phyloP scores from a whole-genome alignment of 92 coral and sea anemone species.

The Montipora capitata region DNA sequence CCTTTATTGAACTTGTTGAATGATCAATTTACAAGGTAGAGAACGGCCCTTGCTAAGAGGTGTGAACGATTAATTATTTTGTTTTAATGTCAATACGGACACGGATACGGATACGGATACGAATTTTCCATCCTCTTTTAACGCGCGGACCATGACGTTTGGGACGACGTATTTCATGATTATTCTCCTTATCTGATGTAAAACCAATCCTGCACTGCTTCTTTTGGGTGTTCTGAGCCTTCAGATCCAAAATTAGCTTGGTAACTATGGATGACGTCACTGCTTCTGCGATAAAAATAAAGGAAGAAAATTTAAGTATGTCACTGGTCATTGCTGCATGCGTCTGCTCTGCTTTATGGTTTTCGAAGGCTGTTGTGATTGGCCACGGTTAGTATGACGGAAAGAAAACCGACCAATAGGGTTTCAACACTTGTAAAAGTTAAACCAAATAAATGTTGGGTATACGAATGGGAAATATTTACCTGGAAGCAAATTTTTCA shows the following conservation, averaged over 20 bases:
- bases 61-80: neutral
- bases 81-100: neutral
- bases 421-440: too few species aligned
- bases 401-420: too few species aligned
- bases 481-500: constrained; percentile 4
- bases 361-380: too few species aligned
- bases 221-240: neutral
- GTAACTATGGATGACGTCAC: neutral
- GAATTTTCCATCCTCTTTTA: neutral
- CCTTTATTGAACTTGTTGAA: neutral
- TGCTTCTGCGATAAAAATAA: neutral
- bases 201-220: neutral
- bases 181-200: neutral
- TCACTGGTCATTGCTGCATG: neutral
- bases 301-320: neutral
- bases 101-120: neutral
- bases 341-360: too few species aligned
- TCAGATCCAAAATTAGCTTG: neutral
- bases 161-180: neutral
- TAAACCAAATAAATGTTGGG: neutral
- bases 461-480: neutral
- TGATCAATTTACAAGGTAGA: neutral
- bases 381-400: too few species aligned
- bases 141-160: neutral
- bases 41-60: too few species aligned